Conservation (phyloP, 2,888 invertebrate genomes). For the Tigriopus californicus region DNA sequence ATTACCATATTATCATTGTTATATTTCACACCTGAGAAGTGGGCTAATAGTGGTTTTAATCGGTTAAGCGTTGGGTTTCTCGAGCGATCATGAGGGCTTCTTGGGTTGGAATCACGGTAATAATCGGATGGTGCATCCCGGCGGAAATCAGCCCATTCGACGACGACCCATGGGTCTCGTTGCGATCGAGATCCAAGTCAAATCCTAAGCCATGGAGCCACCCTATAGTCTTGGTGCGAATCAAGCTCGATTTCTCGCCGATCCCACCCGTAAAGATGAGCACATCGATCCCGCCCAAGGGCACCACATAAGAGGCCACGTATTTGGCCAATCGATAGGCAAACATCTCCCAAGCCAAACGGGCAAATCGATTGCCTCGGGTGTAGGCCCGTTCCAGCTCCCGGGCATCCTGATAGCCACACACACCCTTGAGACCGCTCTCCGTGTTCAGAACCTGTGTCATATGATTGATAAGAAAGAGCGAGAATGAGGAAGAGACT, state of each 20-base stretch:
- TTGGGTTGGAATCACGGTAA: background rate
- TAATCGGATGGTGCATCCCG: background rate
- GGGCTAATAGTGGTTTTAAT: background rate
- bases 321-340: background rate
- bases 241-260: background rate
- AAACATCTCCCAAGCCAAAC: background rate
- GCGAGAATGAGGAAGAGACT: no score
- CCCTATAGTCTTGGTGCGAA: background rate
- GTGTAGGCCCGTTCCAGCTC: background rate
- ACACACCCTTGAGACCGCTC: background rate
- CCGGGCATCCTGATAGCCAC: background rate
- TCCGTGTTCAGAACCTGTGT: background rate
- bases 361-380: background rate
- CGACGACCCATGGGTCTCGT: background rate
- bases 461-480: no score
- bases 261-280: background rate
- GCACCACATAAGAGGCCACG: background rate
- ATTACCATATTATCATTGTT: no score
- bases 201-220: background rate
- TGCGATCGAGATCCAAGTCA: background rate
- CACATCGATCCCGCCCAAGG: background rate
- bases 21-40: no score
- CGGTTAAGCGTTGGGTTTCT: background rate
- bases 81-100: background rate
- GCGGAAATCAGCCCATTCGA: background rate